Conservation (phyloP, 1,140 invertebrate genomes). For the Lepidurus couesii region DNA sequence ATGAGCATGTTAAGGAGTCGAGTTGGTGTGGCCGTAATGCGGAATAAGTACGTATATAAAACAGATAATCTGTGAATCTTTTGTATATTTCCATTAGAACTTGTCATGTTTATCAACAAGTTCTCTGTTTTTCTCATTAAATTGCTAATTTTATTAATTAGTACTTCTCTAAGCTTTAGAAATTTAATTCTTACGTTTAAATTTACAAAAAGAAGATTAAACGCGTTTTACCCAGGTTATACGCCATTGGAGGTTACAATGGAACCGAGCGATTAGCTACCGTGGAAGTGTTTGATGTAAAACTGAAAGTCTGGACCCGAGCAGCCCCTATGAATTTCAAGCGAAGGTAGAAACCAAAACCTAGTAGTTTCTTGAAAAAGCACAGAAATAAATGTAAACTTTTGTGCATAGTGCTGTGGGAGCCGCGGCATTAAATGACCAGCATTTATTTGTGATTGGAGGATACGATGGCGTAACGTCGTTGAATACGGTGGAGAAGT, state of each 20-base stretch:
- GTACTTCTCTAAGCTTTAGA: not conserved
- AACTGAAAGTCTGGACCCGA: conserved; percentile 65
- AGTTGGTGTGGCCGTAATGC: conserved; percentile 76
- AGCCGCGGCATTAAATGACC: conserved; percentile 70
- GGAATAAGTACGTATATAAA: conserved; percentile 45
- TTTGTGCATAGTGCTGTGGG: conserved; percentile 63
- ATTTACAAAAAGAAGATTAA: not conserved
- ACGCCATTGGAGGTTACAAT: conserved; percentile 64
- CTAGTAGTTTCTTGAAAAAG: not conserved
- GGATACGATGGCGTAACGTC: conserved; percentile 83
- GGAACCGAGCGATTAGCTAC: conserved; percentile 72
- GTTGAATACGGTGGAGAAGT: conserved; percentile 76
- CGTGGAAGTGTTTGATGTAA: conserved; percentile 81
- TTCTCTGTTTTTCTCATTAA: conserved; percentile 35
- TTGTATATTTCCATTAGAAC: no score
- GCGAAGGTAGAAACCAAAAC: conserved; percentile 54
- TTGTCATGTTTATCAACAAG: no score
- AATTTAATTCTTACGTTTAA: not conserved
- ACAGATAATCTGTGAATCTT: no score
- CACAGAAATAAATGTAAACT: conserved; percentile 6
- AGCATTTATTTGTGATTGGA: conserved; percentile 74
- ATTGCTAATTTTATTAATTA: not conserved
- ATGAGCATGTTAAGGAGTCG: conserved; percentile 79
- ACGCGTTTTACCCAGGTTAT: conserved; percentile 40
- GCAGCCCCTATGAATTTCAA: conserved; percentile 77